phyloP scores from a whole-genome alignment of 2,113 vertebrate species.

The Donacobius atricapilla region DNA sequence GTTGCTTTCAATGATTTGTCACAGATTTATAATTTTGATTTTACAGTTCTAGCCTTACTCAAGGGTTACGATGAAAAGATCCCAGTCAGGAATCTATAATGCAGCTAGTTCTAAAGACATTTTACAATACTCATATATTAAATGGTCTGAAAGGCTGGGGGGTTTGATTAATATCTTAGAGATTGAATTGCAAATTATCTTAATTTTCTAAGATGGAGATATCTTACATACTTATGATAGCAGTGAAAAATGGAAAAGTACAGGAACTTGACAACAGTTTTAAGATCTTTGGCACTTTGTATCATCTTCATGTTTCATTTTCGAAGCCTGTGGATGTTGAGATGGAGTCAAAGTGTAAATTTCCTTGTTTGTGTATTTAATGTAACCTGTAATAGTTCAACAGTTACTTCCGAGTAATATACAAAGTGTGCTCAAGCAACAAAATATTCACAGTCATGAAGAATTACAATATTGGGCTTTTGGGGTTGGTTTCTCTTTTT shows the following conservation, averaged over 20 bases:
- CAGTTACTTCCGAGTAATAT: background rate
- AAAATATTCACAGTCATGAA: background rate
- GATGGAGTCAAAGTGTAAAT: background rate
- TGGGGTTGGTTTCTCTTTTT: accelerated
- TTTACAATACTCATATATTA: background rate
- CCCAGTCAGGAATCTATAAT: background rate
- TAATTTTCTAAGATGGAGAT: background rate
- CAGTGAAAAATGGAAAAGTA: background rate
- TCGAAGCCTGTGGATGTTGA: background rate
- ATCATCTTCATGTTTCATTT: background rate
- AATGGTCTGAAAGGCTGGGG: background rate
- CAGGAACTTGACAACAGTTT: background rate
- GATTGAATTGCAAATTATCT: background rate
- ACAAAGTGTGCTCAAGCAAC: background rate
- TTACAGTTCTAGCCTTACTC: background rate
- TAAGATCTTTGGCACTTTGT: background rate
- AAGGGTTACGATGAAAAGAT: background rate
- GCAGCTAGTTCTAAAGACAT: background rate
- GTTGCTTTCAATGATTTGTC: background rate
- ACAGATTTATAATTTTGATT: background rate
- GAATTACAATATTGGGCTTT: background rate
- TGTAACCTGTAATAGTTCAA: background rate
- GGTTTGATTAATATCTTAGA: background rate
- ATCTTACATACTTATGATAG: accelerated
- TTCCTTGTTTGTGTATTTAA: background rate